Conservation (phyloP, 2,888 invertebrate genomes). For the Auanema freiburgensis region DNA sequence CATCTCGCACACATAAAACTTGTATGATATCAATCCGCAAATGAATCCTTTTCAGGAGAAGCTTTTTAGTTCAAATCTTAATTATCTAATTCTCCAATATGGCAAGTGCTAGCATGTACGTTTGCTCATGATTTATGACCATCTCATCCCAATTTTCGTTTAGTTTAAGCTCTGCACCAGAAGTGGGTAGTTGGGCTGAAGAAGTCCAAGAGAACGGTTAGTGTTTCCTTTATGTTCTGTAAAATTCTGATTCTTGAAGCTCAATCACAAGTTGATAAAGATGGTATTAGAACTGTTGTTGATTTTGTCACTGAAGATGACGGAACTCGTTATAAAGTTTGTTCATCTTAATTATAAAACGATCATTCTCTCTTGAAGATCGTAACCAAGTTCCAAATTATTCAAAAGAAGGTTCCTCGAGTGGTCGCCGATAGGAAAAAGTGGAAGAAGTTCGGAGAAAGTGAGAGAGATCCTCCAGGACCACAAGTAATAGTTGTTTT, state of each 20-base stretch:
- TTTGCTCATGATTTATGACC: too few species aligned
- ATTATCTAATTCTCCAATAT: not conserved
- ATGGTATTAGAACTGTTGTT: constrained; percentile 48
- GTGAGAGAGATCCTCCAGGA: constrained; percentile 87
- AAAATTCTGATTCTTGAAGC: constrained; percentile 18
- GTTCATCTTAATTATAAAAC: not conserved
- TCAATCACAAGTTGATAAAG: constrained; percentile 29
- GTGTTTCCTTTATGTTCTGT: constrained; percentile 8
- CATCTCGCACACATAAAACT: too few species aligned
- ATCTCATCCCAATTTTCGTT: constrained; percentile 3
- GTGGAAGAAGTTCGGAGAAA: constrained; percentile 93
- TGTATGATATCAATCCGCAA: too few species aligned
- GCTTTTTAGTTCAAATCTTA: too few species aligned
- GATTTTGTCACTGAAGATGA: constrained; percentile 45
- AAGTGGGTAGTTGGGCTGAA: constrained; percentile 57
- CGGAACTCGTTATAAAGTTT: constrained; percentile 39
- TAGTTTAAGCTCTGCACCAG: constrained; percentile 25
- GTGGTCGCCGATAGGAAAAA: constrained; percentile 86
- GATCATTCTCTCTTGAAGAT: too few species aligned
- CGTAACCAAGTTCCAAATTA: constrained; percentile 74
- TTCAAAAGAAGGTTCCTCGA: constrained; percentile 74
- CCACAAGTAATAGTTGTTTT: constrained; percentile 74
- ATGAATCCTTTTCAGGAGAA: too few species aligned
- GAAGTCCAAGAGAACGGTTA: constrained; percentile 54
- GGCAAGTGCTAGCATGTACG: constrained; percentile 7